Base-by-base conservation (phyloP, 2,888 invertebrate species). In the Drosophila putrida region DNA sequence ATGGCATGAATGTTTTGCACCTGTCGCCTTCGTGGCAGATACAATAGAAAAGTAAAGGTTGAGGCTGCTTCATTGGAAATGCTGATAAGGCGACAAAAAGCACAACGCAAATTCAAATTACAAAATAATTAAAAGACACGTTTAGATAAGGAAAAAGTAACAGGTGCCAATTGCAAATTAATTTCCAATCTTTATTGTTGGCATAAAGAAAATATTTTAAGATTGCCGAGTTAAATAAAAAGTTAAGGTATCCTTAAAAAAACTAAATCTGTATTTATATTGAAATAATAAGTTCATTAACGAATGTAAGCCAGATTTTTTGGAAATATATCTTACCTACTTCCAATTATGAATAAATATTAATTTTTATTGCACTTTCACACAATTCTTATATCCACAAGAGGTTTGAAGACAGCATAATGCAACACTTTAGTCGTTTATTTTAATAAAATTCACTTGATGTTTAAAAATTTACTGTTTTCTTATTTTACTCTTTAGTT, bases 71-170 rank as follows among this genome's bases (percentile, higher is more conserved):
- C 33, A 47, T 66, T 60, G 4, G 43, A 59, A 67, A 41, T 47
- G 63, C 67, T 77, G 75, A 79, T 78, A 71, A 80, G 46, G 55
- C 58, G 50, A 71, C 60, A 67, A 64, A 49, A 9, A 46, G 25
- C 31, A 41, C 36, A 53, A 39, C 13, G 49, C 33, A 25, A 64
- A 72, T 44, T 35, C 25, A 9, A 43, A 55, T 43, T 57, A 61
- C 33, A 50, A 63, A 64, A 59, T 65, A 80, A 84, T 84, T 72
- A 83, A 85, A 85, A 60, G 27, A 4, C 50, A 68, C 71, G 83
- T 69, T n/a, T 4, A 36, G 59, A 67, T 72, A 71, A 13, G 50
- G n/a, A 25, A n/a, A 9, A 31, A 13, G 49, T 10, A 35, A 13
- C 44, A 51, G 15, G 27, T 55, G 49, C 36, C 50, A 70, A 61